These are phyloP conservation scores for Chrysodeixis includens DNA, from an alignment of 2,888 invertebrate genomes.

Conservation along the genomic window DNA sequence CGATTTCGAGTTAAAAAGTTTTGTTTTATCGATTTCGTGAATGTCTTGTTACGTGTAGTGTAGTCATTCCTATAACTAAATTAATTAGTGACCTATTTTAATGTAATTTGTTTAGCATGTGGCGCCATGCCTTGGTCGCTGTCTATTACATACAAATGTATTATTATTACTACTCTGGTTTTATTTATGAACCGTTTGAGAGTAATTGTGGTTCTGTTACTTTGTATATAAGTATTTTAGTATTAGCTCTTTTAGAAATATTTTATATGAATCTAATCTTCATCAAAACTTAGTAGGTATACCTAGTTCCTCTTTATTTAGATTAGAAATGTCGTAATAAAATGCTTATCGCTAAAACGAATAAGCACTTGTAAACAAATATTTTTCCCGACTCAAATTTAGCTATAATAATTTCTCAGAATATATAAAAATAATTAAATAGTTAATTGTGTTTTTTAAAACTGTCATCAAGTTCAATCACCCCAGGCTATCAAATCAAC, in stretches of 20 bases:
- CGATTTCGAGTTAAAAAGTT: conserved; percentile 13
- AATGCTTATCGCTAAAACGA: too few species aligned
- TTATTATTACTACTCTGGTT: neutral
- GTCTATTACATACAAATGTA: neutral
- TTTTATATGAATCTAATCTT: too few species aligned
- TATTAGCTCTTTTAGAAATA: too few species aligned
- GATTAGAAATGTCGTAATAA: too few species aligned
- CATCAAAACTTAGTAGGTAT: too few species aligned
- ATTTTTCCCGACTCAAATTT: too few species aligned
- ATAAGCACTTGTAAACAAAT: too few species aligned
- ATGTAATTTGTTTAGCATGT: conserved; percentile 29
- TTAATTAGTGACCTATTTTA: conserved; percentile 48
- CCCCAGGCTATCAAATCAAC: conserved; percentile 30
- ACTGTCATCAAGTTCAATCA: neutral
- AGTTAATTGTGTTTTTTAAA: neutral
- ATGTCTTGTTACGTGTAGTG: conserved; percentile 21
- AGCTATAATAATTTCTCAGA: too few species aligned
- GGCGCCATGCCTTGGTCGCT: conserved; percentile 23
- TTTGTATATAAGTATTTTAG: too few species aligned
- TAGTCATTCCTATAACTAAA: conserved; percentile 39
- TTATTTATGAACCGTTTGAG: neutral
- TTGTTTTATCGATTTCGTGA: conserved; percentile 18
- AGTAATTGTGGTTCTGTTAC: neutral
- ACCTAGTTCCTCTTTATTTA: too few species aligned
- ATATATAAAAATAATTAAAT: too few species aligned